phyloP scores from a whole-genome alignment of 2,797 vertebrate species.

The Galago senegalensis region DNA sequence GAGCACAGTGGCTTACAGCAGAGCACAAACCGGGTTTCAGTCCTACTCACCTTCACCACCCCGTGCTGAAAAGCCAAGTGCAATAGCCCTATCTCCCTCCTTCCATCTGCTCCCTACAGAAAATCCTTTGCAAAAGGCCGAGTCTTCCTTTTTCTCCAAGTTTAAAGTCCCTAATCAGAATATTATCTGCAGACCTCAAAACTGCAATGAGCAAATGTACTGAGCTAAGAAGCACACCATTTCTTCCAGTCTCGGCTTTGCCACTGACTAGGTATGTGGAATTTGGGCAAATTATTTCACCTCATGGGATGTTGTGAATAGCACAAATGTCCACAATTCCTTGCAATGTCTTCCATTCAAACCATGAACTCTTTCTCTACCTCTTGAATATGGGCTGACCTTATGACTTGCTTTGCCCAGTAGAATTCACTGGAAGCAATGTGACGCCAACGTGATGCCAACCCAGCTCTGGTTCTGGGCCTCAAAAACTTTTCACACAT shows the following conservation, averaged over 20 bases:
- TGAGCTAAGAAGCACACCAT: neutral
- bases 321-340: neutral
- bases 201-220: neutral
- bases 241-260: neutral
- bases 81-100: neutral
- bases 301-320: neutral
- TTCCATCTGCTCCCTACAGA: neutral
- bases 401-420: neutral
- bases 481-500: neutral
- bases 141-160: neutral
- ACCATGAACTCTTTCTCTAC: slow-evolving; percentile 21
- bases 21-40: neutral
- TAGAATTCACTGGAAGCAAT: neutral
- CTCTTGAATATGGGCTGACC: neutral
- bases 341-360: neutral
- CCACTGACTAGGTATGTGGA: neutral
- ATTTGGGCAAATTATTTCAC: slow-evolving; percentile 24
- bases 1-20: neutral
- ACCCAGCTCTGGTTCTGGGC: neutral
- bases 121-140: neutral
- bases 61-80: neutral
- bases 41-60: neutral
- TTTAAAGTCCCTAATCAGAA: slow-evolving; percentile 22
- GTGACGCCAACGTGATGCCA: neutral
- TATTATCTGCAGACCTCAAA: slow-evolving; percentile 34